Conservation (phyloP, 2,888 invertebrate genomes). For the Carcina quercana region DNA sequence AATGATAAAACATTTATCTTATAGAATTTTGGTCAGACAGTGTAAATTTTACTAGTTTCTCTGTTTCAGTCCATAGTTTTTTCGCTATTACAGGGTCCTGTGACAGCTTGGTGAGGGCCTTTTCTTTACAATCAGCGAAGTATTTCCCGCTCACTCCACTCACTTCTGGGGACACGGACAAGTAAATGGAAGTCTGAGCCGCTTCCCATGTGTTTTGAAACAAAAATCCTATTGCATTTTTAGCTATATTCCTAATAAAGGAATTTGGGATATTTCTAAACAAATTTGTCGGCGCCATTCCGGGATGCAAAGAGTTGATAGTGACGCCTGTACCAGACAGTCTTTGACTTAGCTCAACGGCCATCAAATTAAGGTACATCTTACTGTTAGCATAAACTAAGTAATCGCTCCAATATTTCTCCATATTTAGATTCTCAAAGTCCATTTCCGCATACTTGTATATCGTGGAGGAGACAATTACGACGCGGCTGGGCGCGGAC, state of each 20-base stretch:
- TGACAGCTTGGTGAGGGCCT: conserved; percentile 65
- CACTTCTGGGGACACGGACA: conserved; percentile 71
- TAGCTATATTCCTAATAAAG: conserved; percentile 38
- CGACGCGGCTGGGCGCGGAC: conserved; percentile 76
- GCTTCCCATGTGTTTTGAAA: conserved; percentile 77
- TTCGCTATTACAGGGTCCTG: conserved; percentile 67
- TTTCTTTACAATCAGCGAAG: conserved; percentile 74
- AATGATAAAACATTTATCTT: not conserved
- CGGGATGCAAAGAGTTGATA: conserved; percentile 82
- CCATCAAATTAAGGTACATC: conserved; percentile 78
- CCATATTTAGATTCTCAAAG: conserved; percentile 64
- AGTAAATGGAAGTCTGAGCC: conserved; percentile 78
- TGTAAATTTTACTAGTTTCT: conserved; percentile 64
- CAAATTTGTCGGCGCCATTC: conserved; percentile 78
- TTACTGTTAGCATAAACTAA: conserved; percentile 70
- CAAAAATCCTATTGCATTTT: conserved; percentile 37
- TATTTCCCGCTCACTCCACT: conserved; percentile 77
- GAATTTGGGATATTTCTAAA: conserved; percentile 74
- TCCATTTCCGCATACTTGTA: conserved; percentile 66
- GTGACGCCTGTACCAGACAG: conserved; percentile 77
- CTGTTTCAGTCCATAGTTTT: conserved; percentile 79
- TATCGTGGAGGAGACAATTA: conserved; percentile 77
- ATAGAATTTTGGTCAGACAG: too few species aligned
- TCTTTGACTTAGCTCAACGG: conserved; percentile 73
- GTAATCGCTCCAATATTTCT: conserved; percentile 66